Base-by-base conservation (phyloP, 2,797 vertebrate species). In the Neosilurus mollespiculum region DNA sequence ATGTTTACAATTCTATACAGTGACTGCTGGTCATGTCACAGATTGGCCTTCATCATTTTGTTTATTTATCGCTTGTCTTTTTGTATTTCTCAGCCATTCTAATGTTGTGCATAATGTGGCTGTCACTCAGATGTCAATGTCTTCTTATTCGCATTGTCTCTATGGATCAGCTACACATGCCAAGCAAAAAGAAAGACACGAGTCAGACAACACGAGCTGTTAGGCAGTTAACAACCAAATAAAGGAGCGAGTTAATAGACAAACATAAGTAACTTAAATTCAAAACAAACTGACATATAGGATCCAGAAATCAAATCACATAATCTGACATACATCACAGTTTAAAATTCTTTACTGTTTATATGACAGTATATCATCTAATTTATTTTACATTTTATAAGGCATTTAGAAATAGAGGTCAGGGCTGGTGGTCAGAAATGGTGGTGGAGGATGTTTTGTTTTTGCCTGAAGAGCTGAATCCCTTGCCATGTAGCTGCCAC, bases 401-500 rank as follows among this genome's bases (percentile, higher is more conserved):
- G 24, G 10, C 11, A 18, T 18, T 30, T 2, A 30, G 71, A 30
- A 75, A 75, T 30, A 7, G 16, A 30, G 30, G 30, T 59, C 54
- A 76, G 30, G 18, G 53, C 53, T 72, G 58, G 67, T 54, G 58
- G 43, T 83, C 66, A 79, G 51, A 72, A 9, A 58, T 66, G 26
- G 54, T 61, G 20, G 18, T 11, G 22, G 1, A 37, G 15, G 61
- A 30, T n/a, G 22, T 49, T 59, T 64, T 58, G n/a, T 49, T 69
- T 82, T 72, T 84, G 73, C 37, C 37, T 82, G 70, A 77, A 75
- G 22, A 73, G 37, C 66, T 83, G 14, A 16, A 24, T 11, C 15
- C 4, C 26, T 34, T 80, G 15, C 70, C 34, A 22, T 67, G 65
- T 83, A 64, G 24, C 84, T 80, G 73, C 18, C 30, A 54, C 66